Conservation (phyloP, 2,888 invertebrate genomes). For the Tuta absoluta region DNA sequence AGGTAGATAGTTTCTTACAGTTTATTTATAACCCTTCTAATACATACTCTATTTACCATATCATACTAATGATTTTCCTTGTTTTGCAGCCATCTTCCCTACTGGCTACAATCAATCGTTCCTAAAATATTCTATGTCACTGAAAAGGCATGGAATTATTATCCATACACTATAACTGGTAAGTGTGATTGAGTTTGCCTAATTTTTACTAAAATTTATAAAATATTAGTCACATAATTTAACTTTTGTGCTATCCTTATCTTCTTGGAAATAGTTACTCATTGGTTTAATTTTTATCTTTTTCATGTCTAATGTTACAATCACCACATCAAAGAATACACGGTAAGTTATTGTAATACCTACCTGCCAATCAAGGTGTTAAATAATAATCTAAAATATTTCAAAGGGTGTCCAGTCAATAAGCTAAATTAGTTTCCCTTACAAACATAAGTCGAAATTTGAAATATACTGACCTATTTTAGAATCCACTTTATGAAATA, state of each 20-base stretch:
- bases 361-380: too few species aligned
- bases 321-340: slow-evolving; percentile 81
- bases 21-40: background rate
- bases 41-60: background rate
- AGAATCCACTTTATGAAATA: too few species aligned
- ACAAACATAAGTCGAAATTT: too few species aligned
- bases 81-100: slow-evolving; percentile 89
- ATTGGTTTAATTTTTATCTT: slow-evolving; percentile 42
- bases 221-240: slow-evolving; percentile 13
- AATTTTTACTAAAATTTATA: slow-evolving; percentile 2
- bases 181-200: slow-evolving; percentile 41
- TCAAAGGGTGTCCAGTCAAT: too few species aligned
- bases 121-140: slow-evolving; percentile 96
- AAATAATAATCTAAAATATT: too few species aligned
- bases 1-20: background rate
- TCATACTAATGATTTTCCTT: slow-evolving; percentile 20
- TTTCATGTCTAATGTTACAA: slow-evolving; percentile 49
- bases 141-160: slow-evolving; percentile 97
- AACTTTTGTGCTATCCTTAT: slow-evolving; percentile 12
- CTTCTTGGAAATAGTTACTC: slow-evolving; percentile 5
- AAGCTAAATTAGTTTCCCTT: too few species aligned
- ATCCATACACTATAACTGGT: slow-evolving; percentile 94
- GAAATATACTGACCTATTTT: too few species aligned
- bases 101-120: slow-evolving; percentile 93
- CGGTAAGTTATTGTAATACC: slow-evolving; percentile 80